Conservation (phyloP, 2,113 vertebrate species). For the Rissa tridactyla region DNA sequence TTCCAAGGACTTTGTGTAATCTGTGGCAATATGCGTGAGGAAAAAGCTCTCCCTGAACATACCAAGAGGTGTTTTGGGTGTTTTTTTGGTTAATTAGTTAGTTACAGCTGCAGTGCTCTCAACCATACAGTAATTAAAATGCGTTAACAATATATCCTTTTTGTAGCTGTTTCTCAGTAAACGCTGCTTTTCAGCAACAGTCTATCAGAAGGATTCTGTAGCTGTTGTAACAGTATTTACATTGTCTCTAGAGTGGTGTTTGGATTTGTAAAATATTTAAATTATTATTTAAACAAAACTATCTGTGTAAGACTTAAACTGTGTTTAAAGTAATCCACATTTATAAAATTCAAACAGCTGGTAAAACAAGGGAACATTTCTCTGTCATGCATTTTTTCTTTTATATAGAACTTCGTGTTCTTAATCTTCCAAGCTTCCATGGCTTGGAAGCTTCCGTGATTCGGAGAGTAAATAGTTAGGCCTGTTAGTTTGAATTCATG, state of each 20-base stretch:
- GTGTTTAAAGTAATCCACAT: background rate
- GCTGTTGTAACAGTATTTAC: background rate
- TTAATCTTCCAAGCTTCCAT: background rate
- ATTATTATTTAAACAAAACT: background rate
- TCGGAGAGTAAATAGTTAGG: background rate
- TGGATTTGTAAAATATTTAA: background rate
- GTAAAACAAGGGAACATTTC: background rate
- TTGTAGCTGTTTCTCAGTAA: background rate
- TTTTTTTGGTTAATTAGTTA: background rate
- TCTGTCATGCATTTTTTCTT: background rate
- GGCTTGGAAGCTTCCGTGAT: background rate
- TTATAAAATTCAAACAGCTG: background rate
- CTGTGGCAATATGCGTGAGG: background rate
- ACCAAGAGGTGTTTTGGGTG: background rate
- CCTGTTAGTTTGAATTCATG: background rate
- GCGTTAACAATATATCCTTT: background rate
- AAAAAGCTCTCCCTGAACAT: background rate
- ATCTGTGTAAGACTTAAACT: background rate
- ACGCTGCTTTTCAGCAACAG: background rate
- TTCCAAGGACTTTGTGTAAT: background rate
- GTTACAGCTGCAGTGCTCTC: background rate
- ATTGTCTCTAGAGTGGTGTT: background rate
- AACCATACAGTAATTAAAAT: background rate
- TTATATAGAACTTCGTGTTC: background rate
- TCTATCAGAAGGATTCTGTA: background rate